A percentile compares a stretch with the other conserved stretches of the same genome.
Evolutionary conservation across 2,888 invertebrate genomes (phyloP).

Genomic region (Microplitis deprimator): DNA sequence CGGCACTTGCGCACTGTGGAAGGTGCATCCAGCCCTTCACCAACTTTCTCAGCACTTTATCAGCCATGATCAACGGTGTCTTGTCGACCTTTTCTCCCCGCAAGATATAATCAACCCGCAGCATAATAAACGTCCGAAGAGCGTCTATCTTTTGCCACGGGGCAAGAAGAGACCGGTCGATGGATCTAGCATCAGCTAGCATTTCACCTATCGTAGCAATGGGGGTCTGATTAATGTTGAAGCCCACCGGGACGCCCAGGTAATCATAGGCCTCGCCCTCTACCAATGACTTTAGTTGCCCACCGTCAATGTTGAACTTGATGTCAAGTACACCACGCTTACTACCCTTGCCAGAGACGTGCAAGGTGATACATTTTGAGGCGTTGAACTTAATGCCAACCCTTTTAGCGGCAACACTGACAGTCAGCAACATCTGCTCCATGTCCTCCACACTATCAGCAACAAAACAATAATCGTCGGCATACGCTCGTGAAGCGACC

Average conservation of each 20-base stretch:
- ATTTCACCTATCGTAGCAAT: conserved; percentile 48
- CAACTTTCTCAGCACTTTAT: conserved; percentile 49
- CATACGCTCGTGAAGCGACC: neutral
- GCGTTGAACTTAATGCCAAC: conserved; percentile 53
- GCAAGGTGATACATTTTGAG: conserved; percentile 56
- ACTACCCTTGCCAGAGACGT: conserved; percentile 46
- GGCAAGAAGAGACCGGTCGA: conserved; percentile 46
- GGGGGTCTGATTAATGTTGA: conserved; percentile 50
- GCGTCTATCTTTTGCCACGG: conserved; percentile 51
- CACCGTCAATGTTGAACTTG: conserved; percentile 48
- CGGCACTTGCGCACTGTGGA: conserved; percentile 57
- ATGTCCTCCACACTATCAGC: too few species aligned
- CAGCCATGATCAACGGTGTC: conserved; percentile 50
- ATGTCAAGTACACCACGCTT: conserved; percentile 34
- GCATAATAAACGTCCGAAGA: conserved; percentile 52
- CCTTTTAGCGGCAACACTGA: too few species aligned
- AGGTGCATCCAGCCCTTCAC: conserved; percentile 59
- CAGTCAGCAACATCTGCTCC: too few species aligned
- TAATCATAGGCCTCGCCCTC: conserved; percentile 56
- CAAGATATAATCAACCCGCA: conserved; percentile 57
- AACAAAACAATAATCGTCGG: neutral
- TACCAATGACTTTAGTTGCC: conserved; percentile 41
- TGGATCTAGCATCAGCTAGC: conserved; percentile 41
- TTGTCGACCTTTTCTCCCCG: conserved; percentile 55
- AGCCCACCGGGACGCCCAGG: conserved; percentile 61